Base-by-base conservation (phyloP, 2,797 vertebrate genomes). In the Lepilemur ruficaudatus region DNA sequence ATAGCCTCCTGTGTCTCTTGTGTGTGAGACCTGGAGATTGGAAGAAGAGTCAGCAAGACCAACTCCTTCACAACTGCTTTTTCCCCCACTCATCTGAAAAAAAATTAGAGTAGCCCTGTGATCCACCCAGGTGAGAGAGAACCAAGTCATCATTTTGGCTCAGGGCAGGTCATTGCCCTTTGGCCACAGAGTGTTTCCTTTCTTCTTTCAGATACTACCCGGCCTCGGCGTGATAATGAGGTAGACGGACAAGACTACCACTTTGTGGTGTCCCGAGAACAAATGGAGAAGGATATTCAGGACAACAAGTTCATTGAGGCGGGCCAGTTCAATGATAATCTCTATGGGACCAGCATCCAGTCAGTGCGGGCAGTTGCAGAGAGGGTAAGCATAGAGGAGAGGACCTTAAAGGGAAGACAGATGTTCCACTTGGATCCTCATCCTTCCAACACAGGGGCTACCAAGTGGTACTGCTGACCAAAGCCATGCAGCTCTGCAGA, bases 281-380 rank as follows among this genome's bases (percentile, higher is more conserved):
- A 99, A 98, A 99, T 99, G 99, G 99, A 99, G 98, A 99, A 99
- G 86, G 99, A 99, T 97, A 99, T 99, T 98, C 99, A 99, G 98
- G 99, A 99, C 98, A 99, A 99, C 98, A 99, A 99, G 98, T 99
- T 99, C 97, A 99, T 99, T 8, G 99, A 99, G 98, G 99, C 99
- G 0, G 99, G 99, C 88, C 99, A 99, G 98, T 99, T 99, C 98
- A 99, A 99, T 2, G 99, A 99, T 98, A 99, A 99, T 95, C 99
- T 99, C 83, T 99, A 99, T 0, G 99, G 99, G 97, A 99, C 99
- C 91, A 99, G 99, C 98, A 99, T 99, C 97, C 99, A 99, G 98
- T 99, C 99, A 8, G 99, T 99, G 97, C 99, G 99, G 97, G 99
- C 99, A 4, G 99, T 99, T 97, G 99, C 99, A 1, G 99, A 99